Evolutionary conservation across 2,888 invertebrate species (phyloP), one percentile per base, ranked within the genome.

Genomic region (Chouioia cunea): DNA sequence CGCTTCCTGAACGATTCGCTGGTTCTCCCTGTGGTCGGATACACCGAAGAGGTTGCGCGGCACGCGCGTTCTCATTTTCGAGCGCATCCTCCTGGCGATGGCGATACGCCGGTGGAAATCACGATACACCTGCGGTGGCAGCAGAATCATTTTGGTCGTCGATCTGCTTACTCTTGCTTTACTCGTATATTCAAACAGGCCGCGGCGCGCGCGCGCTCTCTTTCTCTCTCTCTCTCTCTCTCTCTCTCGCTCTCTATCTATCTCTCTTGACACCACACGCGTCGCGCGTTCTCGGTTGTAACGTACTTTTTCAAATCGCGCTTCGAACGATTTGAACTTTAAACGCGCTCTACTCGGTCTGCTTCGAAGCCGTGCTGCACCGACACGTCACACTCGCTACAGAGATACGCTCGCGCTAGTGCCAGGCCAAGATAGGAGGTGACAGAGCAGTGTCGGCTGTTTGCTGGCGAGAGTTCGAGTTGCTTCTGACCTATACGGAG

Each of bases 21-120:
- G 87, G 4, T 90, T 90, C 65, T 90, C 90, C 27, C 88, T 88
- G 4, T 89, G 82, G 77, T 89, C 89, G 14, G 91, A 88, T 1
- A 87, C 87, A 10, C 91, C 91, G 77, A 91, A 91, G 2, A 91
- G 82, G 78, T 91, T 91, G 62, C 83, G 81, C 65, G 85, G 83
- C 64, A 83, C 83, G 53, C 82, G 81, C 56, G 78, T 76, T 75
- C 80, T 81, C 76, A 79, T 79, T 70, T 78, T 78, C 72, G 79
- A 58, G 54, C 82, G 81, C 76, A 79, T 79, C 71, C 78, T 78
- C 71, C 79, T 59, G 54, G 83, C 76, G 65, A 83, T 71, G 75
- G 81, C 81, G 36, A 36, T 36, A 54, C 80, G 78, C 70, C 83
- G 82, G 65, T 83, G 82, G 77, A 83, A 79, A 52, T 83, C 84